These are phyloP conservation scores for Charaxes varanes DNA, from an alignment of 1,140 invertebrate species.

Conservation along the genomic window DNA sequence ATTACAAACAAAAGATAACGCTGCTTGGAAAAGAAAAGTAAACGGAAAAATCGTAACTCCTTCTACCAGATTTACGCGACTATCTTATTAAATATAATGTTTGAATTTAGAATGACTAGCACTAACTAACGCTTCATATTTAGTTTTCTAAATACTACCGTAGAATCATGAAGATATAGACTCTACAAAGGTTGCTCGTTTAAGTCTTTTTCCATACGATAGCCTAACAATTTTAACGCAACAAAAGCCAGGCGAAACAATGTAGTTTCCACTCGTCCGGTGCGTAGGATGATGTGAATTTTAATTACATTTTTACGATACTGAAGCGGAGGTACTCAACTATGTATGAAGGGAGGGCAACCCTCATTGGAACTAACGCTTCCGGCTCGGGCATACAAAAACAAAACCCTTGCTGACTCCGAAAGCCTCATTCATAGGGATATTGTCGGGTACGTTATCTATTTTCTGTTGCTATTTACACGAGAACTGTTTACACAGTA, in stretches of 20 bases:
- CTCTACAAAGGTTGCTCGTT: too few species aligned
- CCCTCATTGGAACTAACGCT: slow-evolving; percentile 48
- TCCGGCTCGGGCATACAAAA: slow-evolving; percentile 57
- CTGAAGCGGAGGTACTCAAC: slow-evolving; percentile 56
- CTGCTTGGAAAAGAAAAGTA: too few species aligned
- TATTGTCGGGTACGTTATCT: slow-evolving; percentile 32
- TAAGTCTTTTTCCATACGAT: too few species aligned
- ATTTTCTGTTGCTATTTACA: slow-evolving; percentile 21
- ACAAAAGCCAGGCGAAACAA: slow-evolving; percentile 25
- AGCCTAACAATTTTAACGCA: background rate
- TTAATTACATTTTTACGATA: slow-evolving; percentile 72
- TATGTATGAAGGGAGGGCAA: slow-evolving; percentile 58
- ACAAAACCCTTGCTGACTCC: slow-evolving; percentile 46
- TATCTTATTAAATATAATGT: too few species aligned
- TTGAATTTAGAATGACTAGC: too few species aligned
- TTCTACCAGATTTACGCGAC: too few species aligned
- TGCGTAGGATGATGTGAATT: slow-evolving; percentile 57
- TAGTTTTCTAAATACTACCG: too few species aligned
- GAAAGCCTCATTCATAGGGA: slow-evolving; percentile 43
- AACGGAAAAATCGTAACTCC: too few species aligned
- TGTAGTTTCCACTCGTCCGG: slow-evolving; percentile 46
- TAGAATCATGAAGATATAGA: too few species aligned
- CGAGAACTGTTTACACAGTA: slow-evolving; percentile 18
- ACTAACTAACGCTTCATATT: too few species aligned
- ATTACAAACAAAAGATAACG: too few species aligned